Evolutionary conservation across 2,888 invertebrate species (phyloP), one percentile per base, ranked within the genome.

Genomic region (Acronicta aceris): DNA sequence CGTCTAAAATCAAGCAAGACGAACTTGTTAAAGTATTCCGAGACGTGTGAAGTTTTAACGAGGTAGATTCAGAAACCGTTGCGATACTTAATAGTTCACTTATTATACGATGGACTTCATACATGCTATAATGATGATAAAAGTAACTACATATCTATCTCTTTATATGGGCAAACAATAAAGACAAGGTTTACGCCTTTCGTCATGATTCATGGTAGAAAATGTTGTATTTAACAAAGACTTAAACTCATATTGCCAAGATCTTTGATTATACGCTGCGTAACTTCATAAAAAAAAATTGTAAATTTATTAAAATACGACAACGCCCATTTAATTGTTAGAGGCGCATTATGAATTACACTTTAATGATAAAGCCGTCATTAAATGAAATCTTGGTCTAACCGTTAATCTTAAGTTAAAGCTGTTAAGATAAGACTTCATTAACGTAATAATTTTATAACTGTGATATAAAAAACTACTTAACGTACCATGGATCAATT

Each of bases 11-110:
- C 74, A 82, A 79, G 78, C 81, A 80, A 76, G 68, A 77, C 70
- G 78, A 83, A 81, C 85, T 85, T 84, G 86, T 85, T 86, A 86
- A 85, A 87, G 81, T 86, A 83, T 85, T 81, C 78, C 77, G 73
- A 79, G 80, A 81, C 81, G 88, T 83, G 82, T 83, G 83, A 89
- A 89, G 87, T 89, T 89, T 84, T 89, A 89, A 89, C 89, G 83
- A 89, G 87, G 74, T 77, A 74, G 78, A 75, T 83, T 79, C 75
- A 74, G 69, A 70, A 78, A 82, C 78, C 81, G 78, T 75, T 73
- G 75, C 72, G 70, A 71, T 79, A 80, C 80, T 78, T 82, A 81
- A 79, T 81, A 82, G 80, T 81, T 82, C 50, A 74, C 74, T 33
- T 25, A 25, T 25, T 17, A 38, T 38, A 38, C 12, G 12, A 79